Evolutionary conservation across 2,888 invertebrate genomes (phyloP).

Genomic region (Terebella lapidaria): DNA sequence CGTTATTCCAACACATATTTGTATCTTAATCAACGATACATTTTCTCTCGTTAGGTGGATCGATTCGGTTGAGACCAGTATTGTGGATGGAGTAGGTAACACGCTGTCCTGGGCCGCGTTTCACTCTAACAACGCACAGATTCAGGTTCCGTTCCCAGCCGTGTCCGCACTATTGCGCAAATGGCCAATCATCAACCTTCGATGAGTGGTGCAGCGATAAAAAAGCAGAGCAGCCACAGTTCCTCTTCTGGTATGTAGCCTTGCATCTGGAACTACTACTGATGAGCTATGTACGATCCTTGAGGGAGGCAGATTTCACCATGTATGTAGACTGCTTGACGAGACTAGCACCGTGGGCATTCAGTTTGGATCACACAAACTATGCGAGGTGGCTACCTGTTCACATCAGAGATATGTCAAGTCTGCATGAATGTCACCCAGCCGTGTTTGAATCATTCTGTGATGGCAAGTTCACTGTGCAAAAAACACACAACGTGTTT

Average conservation of each 20-base stretch:
- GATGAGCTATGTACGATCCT: slow-evolving; percentile 12
- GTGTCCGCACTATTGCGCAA: background rate
- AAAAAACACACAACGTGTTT: slow-evolving; percentile 22
- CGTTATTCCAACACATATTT: slow-evolving; percentile 20
- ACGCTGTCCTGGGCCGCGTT: slow-evolving; percentile 4
- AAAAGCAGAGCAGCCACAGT: background rate
- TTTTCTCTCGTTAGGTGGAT: too few species aligned
- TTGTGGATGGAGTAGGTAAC: too few species aligned
- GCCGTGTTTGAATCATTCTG: slow-evolving; percentile 21
- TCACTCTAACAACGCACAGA: background rate
- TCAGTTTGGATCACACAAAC: slow-evolving; percentile 25
- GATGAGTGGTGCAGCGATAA: background rate
- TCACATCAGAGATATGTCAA: slow-evolving; percentile 26
- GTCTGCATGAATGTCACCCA: slow-evolving; percentile 20
- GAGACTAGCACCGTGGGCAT: slow-evolving; percentile 22
- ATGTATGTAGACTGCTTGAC: slow-evolving; percentile 15
- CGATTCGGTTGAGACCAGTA: too few species aligned
- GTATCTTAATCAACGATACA: too few species aligned
- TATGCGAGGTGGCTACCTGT: too few species aligned
- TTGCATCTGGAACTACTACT: slow-evolving; percentile 13
- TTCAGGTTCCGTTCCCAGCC: background rate
- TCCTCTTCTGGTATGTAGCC: background rate
- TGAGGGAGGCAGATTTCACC: slow-evolving; percentile 16
- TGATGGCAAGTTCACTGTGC: slow-evolving; percentile 25
- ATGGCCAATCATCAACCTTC: background rate